Percentiles rank a stretch among this genome's conserved stretches.
These are phyloP conservation scores for Mesocentrotus franciscanus DNA, from an alignment of 53 echinoderm and acorn worm species.

Conservation along the genomic window DNA sequence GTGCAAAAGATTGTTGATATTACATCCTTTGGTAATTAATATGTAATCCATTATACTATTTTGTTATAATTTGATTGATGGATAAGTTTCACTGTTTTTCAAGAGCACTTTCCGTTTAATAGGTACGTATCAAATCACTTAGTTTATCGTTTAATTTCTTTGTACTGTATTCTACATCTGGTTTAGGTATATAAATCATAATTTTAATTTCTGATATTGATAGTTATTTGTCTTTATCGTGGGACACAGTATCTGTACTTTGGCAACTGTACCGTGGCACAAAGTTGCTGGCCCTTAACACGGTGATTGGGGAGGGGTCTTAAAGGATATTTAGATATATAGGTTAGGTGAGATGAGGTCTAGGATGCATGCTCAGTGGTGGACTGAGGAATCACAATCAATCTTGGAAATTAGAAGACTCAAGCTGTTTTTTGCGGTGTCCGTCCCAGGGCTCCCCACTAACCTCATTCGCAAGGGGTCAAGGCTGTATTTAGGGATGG, in stretches of 20 bases:
- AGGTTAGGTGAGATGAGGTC: neutral
- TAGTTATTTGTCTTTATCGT: neutral
- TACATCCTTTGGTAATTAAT: neutral
- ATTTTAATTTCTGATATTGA: neutral
- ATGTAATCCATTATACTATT: neutral
- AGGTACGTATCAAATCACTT: neutral
- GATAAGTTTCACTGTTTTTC: neutral
- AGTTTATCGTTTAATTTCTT: neutral
- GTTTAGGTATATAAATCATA: neutral
- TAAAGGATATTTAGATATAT: constrained; percentile 26
- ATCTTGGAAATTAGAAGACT: too few relatives aligned
- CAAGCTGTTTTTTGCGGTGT: too few relatives aligned
- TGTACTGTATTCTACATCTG: neutral
- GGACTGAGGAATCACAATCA: neutral
- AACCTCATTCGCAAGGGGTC: too few relatives aligned
- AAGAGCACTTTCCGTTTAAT: neutral
- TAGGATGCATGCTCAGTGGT: neutral
- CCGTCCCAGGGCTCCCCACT: too few relatives aligned
- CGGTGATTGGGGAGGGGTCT: neutral
- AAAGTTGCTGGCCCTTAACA: neutral
- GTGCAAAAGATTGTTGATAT: neutral
- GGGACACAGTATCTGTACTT: neutral
- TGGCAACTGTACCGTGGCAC: neutral
- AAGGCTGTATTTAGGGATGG: too few relatives aligned
- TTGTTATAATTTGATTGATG: neutral